Evolutionary conservation across 2,113 vertebrate species (phyloP).

Genomic region (Poeciliopsis occidentalis): DNA sequence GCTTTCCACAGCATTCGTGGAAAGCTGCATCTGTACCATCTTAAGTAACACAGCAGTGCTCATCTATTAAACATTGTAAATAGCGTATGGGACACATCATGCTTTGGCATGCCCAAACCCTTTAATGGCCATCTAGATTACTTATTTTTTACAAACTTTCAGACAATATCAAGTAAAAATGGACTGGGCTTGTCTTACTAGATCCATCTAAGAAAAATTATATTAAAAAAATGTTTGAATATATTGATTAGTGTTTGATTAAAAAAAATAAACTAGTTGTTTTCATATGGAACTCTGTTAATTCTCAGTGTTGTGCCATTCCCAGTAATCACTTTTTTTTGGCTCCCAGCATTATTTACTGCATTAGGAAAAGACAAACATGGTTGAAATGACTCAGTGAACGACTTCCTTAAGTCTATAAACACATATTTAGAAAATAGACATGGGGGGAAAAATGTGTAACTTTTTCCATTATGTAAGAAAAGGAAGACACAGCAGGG

Average conservation of each 20-base stretch:
- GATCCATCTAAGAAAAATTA: no score
- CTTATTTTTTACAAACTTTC: not conserved
- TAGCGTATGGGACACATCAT: not conserved
- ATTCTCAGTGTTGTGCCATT: not conserved
- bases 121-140: not conserved
- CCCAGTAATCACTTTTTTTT: not conserved
- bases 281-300: not conserved
- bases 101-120: not conserved
- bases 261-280: no score
- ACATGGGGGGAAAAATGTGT: not conserved
- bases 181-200: no score
- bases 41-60: no score
- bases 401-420: not conserved
- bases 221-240: no score
- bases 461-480: not conserved
- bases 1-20: conserved; percentile 1
- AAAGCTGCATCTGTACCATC: not conserved
- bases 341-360: no score
- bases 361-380: not conserved
- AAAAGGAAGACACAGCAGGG: not conserved
- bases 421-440: not conserved
- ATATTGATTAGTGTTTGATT: no score
- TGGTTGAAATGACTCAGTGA: not conserved
- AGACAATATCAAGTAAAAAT: not conserved
- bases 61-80: not conserved